Conservation (phyloP, 2,888 invertebrate species). For the Caenorhabditis sp. region DNA sequence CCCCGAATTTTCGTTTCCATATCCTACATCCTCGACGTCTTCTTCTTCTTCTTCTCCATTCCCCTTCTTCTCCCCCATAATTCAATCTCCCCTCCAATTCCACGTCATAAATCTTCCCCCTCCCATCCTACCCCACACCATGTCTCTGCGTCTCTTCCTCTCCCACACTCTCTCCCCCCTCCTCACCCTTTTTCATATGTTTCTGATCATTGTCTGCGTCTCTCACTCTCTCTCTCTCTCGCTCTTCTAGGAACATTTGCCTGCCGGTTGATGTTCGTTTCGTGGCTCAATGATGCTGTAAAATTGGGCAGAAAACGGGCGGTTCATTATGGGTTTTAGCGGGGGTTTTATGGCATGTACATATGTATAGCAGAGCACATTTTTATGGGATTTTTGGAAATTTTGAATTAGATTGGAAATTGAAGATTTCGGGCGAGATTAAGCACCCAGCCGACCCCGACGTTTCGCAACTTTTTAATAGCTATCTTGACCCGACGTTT, state of each 20-base stretch:
- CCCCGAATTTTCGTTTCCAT: background rate
- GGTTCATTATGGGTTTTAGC: background rate
- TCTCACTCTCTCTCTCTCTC: constrained; percentile 10
- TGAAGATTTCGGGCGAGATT: too few species aligned
- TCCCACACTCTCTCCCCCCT: background rate
- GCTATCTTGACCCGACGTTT: too few species aligned
- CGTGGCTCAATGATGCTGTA: constrained; percentile 23
- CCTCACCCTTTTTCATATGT: constrained; percentile 28
- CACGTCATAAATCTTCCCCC: constrained; percentile 63
- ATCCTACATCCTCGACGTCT: background rate
- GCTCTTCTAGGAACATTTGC: constrained; percentile 26
- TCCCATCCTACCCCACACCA: too few species aligned
- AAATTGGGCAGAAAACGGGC: constrained; percentile 18
- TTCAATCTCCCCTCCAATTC: constrained; percentile 59
- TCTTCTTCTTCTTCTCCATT: too few species aligned
- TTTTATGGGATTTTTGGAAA: too few species aligned
- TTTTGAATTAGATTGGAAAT: too few species aligned
- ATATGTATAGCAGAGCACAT: too few species aligned
- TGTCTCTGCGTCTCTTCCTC: constrained; percentile 17
- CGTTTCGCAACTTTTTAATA: too few species aligned
- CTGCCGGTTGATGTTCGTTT: constrained; percentile 20
- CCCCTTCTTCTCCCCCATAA: too few species aligned
- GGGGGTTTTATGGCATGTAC: too few species aligned
- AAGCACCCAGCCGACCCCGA: too few species aligned
- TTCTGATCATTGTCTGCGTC: constrained; percentile 50